Base-by-base conservation (phyloP, 2,113 vertebrate genomes). In the Phaetusa simplex region DNA sequence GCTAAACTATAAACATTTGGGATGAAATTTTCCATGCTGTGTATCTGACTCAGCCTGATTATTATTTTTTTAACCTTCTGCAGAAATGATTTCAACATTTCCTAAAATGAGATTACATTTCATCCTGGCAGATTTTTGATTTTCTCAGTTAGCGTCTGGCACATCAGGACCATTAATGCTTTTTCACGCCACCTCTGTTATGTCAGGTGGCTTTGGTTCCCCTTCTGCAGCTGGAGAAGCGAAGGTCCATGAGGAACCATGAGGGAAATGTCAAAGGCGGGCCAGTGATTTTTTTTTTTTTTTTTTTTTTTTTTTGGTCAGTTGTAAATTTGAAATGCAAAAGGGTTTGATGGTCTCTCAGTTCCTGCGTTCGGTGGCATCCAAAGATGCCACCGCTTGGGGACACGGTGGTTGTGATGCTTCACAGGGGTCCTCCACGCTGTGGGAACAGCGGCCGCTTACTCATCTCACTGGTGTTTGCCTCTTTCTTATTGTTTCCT, bases 11-110 rank as follows among this genome's bases (percentile, higher is more conserved):
- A 91, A 93, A 85, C 83, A 90, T 82, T 76, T 22, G 61, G 90
- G 71, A 40, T 76, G 81, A 88, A 74, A 86, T 94, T 95, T 94
- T 95, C 94, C 96, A 58, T 96, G 92, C 92, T 27, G 66, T 43
- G 66, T 9, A 58, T 95, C 62, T 88, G 94, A 95, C 83, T 93
- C 94, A 79, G 81, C 80, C 83, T 10, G 32, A 62, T 49, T 43
- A 10, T 30, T 88, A 12, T 85, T 95, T 95, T 90, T 56, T 53
- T 72, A 76, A 72, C 87, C 92, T 93, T 93, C 83, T 50, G 76
- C 65, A 59, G 88, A 27, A 69, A 89, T 52, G 92, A 86, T 86
- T 89, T 71, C 80, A 82, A 26, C 67, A 18, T 94, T 88, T 71
- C 96, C 87, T 94, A 43, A 78, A 86, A 56, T 8, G 86, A 64